A percentile compares a stretch with the other conserved stretches of the same genome.
These are phyloP conservation scores for Scleropages formosus DNA, from an alignment of 2,797 vertebrate genomes.

Conservation along the genomic window DNA sequence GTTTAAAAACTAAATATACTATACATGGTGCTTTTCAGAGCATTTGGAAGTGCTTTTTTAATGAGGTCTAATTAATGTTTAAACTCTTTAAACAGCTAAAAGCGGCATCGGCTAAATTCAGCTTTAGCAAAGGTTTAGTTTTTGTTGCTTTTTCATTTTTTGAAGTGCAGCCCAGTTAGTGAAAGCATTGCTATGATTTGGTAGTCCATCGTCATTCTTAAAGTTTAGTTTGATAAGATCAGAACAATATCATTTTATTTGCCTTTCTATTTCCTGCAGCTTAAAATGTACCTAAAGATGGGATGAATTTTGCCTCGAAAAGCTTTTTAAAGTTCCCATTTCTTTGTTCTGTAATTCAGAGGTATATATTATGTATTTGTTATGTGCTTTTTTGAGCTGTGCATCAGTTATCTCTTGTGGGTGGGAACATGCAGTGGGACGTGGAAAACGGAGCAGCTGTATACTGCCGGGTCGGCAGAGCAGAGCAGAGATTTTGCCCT, in stretches of 20 bases:
- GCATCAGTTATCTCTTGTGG: too few relatives aligned
- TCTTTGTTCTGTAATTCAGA: constrained; percentile 14
- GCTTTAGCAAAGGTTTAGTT: too few relatives aligned
- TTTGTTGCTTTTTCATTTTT: too few relatives aligned
- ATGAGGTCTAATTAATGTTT: too few relatives aligned
- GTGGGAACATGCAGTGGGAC: constrained; percentile 10
- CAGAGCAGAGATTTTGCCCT: neutral
- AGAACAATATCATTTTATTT: neutral
- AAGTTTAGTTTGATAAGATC: too few relatives aligned
- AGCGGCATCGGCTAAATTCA: too few relatives aligned
- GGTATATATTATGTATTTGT: constrained; percentile 7
- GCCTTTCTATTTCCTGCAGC: neutral
- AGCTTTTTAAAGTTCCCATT: neutral
- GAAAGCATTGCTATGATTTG: too few relatives aligned
- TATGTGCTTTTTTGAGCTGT: neutral
- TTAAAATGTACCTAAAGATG: constrained; percentile 4
- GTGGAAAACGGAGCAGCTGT: neutral
- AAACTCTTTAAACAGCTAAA: too few relatives aligned
- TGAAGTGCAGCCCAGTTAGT: too few relatives aligned
- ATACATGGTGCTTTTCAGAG: neutral
- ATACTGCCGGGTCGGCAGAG: neutral
- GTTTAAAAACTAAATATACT: neutral
- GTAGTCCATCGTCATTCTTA: too few relatives aligned
- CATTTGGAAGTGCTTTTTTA: neutral
- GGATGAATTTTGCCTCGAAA: constrained; percentile 2